Conservation (phyloP, 1,140 invertebrate genomes). For the Hypsibius dujardini region DNA sequence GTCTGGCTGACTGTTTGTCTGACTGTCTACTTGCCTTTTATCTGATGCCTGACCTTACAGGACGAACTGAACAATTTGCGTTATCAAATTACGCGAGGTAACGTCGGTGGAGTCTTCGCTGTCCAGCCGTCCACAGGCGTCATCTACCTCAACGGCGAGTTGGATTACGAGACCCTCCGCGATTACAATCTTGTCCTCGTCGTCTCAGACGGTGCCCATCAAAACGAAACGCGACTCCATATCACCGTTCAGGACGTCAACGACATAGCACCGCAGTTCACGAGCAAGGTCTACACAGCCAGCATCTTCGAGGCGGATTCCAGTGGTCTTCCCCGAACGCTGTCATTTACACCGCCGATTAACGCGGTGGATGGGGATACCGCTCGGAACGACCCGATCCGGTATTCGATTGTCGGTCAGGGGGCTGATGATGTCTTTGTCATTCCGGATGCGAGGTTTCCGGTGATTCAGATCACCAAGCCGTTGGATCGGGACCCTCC, state of each 20-base stretch:
- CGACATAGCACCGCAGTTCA: conserved; percentile 58
- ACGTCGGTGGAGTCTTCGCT: conserved; percentile 87
- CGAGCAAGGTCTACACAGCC: conserved; percentile 46
- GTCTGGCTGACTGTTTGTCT: too few relatives aligned
- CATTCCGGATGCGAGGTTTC: background rate
- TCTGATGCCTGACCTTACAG: conserved; percentile 21
- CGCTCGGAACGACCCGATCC: conserved; percentile 11
- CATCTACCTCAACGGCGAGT: conserved; percentile 82
- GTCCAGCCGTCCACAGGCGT: conserved; percentile 92
- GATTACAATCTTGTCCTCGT: conserved; percentile 69
- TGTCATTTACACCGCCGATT: background rate
- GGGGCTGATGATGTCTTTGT: conserved; percentile 5
- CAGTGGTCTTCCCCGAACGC: conserved; percentile 39
- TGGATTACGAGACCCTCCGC: conserved; percentile 77
- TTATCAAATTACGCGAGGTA: conserved; percentile 95
- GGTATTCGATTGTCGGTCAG: conserved; percentile 9
- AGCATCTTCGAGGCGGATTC: conserved; percentile 47
- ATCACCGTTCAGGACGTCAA: conserved; percentile 54
- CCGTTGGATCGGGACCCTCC: conserved; percentile 89
- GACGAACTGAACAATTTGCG: conserved; percentile 90
- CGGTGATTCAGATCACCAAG: conserved; percentile 34
- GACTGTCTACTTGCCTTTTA: too few relatives aligned
- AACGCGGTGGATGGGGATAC: conserved; percentile 1
- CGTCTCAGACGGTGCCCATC: conserved; percentile 64
- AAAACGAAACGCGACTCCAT: conserved; percentile 56